Evolutionary conservation across 2,888 invertebrate genomes (phyloP).

Genomic region (Noctua janthina): DNA sequence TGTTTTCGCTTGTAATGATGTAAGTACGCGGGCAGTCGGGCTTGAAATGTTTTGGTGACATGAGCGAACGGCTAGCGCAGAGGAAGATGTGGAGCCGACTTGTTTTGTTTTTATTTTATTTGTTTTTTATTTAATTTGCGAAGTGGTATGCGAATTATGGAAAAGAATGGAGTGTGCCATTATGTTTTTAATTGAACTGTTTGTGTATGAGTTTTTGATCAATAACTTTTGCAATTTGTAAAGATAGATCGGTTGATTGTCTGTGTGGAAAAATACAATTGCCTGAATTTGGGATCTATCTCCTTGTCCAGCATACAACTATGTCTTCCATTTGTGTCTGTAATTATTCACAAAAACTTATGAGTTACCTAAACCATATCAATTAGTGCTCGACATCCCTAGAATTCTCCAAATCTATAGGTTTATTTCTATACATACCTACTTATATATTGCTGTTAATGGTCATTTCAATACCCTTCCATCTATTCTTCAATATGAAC

Average conservation of each 20-base stretch:
- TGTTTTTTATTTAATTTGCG: conserved; percentile 68
- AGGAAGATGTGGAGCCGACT: conserved; percentile 72
- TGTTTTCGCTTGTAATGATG: conserved; percentile 66
- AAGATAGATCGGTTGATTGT: neutral
- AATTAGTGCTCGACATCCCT: neutral
- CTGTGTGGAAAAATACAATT: neutral
- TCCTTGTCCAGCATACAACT: no score
- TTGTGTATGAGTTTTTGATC: neutral
- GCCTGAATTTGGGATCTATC: neutral
- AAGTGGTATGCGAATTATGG: conserved; percentile 78
- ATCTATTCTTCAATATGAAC: neutral
- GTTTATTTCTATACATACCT: neutral
- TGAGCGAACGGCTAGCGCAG: conserved; percentile 80
- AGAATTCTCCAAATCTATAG: neutral
- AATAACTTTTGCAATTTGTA: neutral
- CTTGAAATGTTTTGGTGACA: conserved; percentile 90
- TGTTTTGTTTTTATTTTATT: conserved; percentile 47
- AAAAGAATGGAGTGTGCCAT: conserved; percentile 77
- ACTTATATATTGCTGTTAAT: neutral
- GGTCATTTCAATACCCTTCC: neutral
- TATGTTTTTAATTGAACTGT: neutral
- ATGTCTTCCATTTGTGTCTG: neutral
- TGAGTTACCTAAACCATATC: neutral
- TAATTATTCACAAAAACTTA: neutral
- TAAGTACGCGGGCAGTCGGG: conserved; percentile 77